These are phyloP conservation scores for Brevimyrus niger DNA, from an alignment of 2,113 vertebrate species.

Conservation along the genomic window DNA sequence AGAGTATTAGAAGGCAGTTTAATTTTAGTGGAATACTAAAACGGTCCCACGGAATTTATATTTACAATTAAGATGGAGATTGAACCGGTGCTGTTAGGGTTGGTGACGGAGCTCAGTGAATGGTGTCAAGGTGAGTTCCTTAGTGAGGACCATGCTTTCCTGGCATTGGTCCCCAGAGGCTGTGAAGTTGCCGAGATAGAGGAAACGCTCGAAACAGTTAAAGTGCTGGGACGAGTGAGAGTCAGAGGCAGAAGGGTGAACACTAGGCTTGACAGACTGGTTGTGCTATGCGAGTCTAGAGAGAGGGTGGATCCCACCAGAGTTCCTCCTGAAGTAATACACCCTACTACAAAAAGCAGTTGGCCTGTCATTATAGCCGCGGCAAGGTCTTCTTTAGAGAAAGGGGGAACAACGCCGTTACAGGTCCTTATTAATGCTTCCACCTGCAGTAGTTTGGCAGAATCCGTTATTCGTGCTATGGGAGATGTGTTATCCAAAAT, in stretches of 20 bases:
- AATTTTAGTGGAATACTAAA: no score
- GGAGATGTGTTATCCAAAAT: conserved; percentile 15
- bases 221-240: conserved; percentile 10
- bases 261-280: background rate
- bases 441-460: background rate
- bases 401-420: background rate
- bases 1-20: no score
- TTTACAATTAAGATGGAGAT: no score
- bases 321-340: conserved; percentile 12
- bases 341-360: background rate
- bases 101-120: background rate
- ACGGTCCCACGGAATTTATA: no score
- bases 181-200: no score
- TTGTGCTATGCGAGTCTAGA: background rate
- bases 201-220: background rate
- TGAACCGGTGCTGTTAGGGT: no score
- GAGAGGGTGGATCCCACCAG: conserved; percentile 4
- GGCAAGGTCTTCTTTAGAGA: background rate
- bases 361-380: background rate
- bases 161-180: no score
- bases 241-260: conserved; percentile 2
- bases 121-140: no score
- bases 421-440: background rate
- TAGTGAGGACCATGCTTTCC: no score
- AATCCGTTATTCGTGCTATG: conserved; percentile 11